These are phyloP conservation scores for Batillaria attramentaria DNA, from an alignment of 1,140 invertebrate species.

Conservation along the genomic window DNA sequence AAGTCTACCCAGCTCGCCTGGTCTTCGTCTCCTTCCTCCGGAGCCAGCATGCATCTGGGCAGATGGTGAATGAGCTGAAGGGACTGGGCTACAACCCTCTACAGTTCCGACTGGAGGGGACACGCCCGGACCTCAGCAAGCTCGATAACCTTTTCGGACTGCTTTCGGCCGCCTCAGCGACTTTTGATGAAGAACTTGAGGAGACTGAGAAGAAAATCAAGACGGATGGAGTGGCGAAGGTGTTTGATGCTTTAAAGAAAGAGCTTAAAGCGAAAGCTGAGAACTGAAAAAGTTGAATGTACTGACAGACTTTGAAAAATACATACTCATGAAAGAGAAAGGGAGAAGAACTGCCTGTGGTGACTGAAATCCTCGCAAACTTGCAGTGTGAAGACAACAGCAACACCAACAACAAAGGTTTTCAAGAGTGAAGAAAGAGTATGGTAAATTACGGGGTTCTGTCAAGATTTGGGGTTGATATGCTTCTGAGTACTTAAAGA, in stretches of 20 bases:
- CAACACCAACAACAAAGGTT: not conserved
- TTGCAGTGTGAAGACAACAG: not conserved
- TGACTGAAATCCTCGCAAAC: not conserved
- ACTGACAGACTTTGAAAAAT: too few relatives aligned
- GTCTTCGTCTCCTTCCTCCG: constrained; percentile 69
- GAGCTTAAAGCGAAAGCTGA: not conserved
- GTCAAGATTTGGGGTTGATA: too few relatives aligned
- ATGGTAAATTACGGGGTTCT: too few relatives aligned
- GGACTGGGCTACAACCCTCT: constrained; percentile 51
- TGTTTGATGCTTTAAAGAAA: constrained; percentile 42
- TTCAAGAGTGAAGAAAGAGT: too few relatives aligned
- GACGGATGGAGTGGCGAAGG: constrained; percentile 37
- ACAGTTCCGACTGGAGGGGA: constrained; percentile 63
- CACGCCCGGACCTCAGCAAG: constrained; percentile 68
- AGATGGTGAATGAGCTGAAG: constrained; percentile 61
- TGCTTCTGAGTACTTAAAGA: too few relatives aligned
- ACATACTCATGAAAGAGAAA: too few relatives aligned
- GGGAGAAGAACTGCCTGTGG: not conserved
- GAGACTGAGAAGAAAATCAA: constrained; percentile 42
- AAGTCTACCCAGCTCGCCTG: constrained; percentile 66
- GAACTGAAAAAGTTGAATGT: not conserved
- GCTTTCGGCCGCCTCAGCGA: constrained; percentile 55
- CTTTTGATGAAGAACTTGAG: constrained; percentile 39
- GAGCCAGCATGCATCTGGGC: constrained; percentile 58
- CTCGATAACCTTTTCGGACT: constrained; percentile 67